phyloP scores from a whole-genome alignment of 2,113 vertebrate species.

The Galeopterus variegatus region DNA sequence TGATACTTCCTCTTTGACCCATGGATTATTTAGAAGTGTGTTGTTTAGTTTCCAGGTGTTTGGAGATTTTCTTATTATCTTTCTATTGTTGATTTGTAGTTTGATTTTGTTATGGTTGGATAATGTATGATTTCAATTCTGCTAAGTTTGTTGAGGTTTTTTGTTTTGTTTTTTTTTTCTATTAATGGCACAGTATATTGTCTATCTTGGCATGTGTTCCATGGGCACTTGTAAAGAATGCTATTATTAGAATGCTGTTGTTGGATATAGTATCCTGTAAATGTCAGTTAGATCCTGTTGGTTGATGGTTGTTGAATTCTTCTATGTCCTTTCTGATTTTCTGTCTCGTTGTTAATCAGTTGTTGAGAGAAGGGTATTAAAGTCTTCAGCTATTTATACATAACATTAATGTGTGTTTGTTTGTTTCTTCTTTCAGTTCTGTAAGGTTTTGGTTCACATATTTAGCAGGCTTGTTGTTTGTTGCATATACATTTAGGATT shows the following conservation, averaged over 20 bases:
- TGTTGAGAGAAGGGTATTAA: neutral
- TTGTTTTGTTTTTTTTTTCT: neutral
- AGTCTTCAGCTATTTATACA: neutral
- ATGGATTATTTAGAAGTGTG: neutral
- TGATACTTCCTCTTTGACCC: neutral
- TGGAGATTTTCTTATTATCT: neutral
- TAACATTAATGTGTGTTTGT: neutral
- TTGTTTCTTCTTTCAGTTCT: neutral
- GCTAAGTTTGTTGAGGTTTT: neutral
- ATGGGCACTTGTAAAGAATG: neutral
- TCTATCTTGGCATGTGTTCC: neutral
- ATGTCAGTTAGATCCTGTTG: neutral
- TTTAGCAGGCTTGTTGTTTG: neutral
- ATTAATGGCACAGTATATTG: neutral
- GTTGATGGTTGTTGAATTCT: neutral
- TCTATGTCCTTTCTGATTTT: neutral
- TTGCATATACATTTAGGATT: neutral
- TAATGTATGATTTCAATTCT: neutral
- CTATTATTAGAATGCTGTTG: neutral
- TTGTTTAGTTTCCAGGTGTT: neutral
- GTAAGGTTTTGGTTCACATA: neutral
- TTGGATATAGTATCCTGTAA: neutral
- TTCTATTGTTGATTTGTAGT: neutral
- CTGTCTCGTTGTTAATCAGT: neutral
- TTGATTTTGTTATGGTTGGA: neutral